These are phyloP conservation scores for Ciconia maguari DNA, from an alignment of 2,113 vertebrate species.

Conservation along the genomic window DNA sequence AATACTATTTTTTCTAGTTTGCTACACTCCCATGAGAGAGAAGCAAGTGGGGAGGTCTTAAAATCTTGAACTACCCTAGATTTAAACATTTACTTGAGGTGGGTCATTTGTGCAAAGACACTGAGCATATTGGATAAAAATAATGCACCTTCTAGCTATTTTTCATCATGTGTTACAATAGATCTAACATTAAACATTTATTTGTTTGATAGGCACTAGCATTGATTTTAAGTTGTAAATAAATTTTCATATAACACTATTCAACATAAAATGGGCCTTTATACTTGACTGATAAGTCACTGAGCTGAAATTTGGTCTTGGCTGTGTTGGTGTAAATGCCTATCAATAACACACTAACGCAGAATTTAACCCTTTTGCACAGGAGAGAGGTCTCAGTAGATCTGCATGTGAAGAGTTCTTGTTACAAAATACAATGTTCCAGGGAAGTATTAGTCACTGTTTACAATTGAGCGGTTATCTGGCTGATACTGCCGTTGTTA, in stretches of 20 bases:
- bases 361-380: neutral
- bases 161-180: neutral
- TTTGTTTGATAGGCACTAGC: neutral
- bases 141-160: neutral
- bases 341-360: neutral
- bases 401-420: neutral
- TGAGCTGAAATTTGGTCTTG: neutral
- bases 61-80: neutral
- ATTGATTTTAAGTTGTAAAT: neutral
- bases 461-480: neutral
- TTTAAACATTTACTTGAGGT: neutral
- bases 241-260: neutral
- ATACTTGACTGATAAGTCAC: neutral
- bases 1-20: neutral
- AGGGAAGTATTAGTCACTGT: neutral
- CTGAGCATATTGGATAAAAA: neutral
- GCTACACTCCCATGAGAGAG: neutral
- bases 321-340: neutral
- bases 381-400: neutral
- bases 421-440: neutral
- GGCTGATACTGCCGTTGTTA: neutral
- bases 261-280: neutral
- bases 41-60: neutral
- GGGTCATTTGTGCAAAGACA: neutral
- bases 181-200: neutral